Conservation (phyloP, 2,888 invertebrate species). For the Xanthorhoe designata region DNA sequence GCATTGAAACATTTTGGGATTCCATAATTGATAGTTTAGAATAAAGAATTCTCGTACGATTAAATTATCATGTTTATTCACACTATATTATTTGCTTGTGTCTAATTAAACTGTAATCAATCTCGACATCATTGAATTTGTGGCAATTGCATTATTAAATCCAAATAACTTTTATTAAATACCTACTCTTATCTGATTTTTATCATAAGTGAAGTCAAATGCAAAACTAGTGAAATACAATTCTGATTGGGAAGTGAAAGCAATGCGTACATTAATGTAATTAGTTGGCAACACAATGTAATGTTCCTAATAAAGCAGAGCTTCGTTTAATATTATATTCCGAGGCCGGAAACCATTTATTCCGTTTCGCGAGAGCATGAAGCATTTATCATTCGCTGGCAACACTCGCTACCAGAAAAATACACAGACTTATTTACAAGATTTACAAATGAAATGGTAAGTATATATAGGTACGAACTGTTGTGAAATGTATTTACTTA, state of each 20-base stretch:
- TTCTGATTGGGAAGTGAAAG: neutral
- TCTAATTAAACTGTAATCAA: no score
- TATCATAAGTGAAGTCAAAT: no score
- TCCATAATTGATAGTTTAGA: no score
- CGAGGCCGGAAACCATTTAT: constrained; percentile 21
- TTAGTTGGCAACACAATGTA: constrained; percentile 7
- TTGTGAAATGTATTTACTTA: no score
- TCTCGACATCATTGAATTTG: no score
- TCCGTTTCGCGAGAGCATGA: constrained; percentile 10
- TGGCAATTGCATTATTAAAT: no score
- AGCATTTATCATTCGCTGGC: constrained; percentile 15
- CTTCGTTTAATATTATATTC: constrained; percentile 9
- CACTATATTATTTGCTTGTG: no score
- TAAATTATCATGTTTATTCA: no score
- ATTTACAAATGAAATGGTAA: neutral
- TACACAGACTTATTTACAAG: neutral
- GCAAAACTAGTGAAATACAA: neutral
- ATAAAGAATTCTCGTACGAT: no score
- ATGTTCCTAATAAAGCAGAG: constrained; percentile 7
- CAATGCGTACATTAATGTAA: constrained; percentile 4
- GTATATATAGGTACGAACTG: neutral
- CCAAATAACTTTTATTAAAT: no score
- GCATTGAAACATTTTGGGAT: no score
- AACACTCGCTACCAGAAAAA: constrained; percentile 1
- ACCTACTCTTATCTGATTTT: no score